Percentiles rank a stretch among this genome's conserved stretches.
Conservation (phyloP, 2,888 invertebrate genomes). For the Cataglyphis altisquamis region DNA sequence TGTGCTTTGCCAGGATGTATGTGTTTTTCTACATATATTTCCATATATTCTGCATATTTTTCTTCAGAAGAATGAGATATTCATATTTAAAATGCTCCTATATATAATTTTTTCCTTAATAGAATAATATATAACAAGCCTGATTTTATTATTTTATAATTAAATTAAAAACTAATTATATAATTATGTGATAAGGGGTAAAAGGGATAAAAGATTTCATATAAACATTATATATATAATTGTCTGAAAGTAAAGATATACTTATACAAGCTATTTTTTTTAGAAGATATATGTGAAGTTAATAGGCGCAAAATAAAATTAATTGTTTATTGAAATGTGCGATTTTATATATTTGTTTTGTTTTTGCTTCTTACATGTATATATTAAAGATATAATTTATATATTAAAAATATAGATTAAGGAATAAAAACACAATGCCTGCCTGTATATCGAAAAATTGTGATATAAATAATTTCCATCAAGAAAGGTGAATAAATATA, state of each 20-base stretch:
- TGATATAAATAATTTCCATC: background rate
- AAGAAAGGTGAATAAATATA: constrained; percentile 13
- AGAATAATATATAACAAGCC: background rate
- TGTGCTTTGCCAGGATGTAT: constrained; percentile 19
- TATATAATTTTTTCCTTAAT: background rate
- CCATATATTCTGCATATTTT: no score
- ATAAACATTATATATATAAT: constrained; percentile 3
- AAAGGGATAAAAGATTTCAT: background rate
- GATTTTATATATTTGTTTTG: background rate
- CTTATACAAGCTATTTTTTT: background rate
- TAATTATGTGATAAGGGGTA: background rate
- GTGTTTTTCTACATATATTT: background rate
- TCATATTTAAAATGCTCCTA: background rate
- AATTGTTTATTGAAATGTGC: background rate
- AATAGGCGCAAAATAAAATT: constrained; percentile 2
- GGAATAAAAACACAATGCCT: background rate
- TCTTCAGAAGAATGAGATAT: background rate
- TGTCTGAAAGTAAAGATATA: constrained; percentile 11
- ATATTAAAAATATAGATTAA: background rate
- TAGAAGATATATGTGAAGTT: constrained; percentile 3
- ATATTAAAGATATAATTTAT: background rate
- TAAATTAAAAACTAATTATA: background rate
- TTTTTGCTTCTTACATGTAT: background rate
- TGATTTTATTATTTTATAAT: background rate
- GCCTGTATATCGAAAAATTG: background rate